phyloP scores from a whole-genome alignment of 2,797 vertebrate species.

The Poecile montanus region DNA sequence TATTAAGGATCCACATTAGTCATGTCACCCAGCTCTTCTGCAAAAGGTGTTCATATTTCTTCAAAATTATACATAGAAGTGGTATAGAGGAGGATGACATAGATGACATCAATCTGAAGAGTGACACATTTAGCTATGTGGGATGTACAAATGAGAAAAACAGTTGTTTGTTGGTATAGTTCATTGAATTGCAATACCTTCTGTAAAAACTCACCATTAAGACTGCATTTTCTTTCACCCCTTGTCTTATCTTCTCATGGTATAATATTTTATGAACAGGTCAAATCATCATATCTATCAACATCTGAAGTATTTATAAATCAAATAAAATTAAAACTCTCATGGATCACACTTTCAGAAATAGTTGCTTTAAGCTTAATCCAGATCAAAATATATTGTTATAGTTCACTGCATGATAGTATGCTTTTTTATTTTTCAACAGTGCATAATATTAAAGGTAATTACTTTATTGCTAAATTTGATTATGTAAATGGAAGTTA shows the following conservation, averaged over 20 bases:
- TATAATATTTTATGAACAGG: conserved; percentile 7
- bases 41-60: not conserved
- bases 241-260: not conserved
- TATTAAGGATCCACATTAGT: not conserved
- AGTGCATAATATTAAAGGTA: not conserved
- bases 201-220: not conserved
- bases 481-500: not conserved
- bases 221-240: not conserved
- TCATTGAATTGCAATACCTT: not conserved
- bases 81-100: not conserved
- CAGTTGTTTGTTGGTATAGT: not conserved
- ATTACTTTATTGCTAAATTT: conserved; percentile 23
- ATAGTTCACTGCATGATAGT: not conserved
- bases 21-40: not conserved
- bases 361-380: conserved; percentile 59
- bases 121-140: not conserved
- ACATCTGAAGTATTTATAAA: not conserved
- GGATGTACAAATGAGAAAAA: not conserved
- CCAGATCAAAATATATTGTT: conserved; percentile 46
- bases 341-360: conserved; percentile 33
- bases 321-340: conserved; percentile 34
- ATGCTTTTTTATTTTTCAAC: not conserved
- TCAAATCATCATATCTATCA: not conserved
- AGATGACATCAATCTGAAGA: not conserved
- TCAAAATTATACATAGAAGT: not conserved